Evolutionary conservation across 2,888 invertebrate genomes (phyloP), one percentile per base, ranked within the genome.

Genomic region (Coenonympha glycerion): DNA sequence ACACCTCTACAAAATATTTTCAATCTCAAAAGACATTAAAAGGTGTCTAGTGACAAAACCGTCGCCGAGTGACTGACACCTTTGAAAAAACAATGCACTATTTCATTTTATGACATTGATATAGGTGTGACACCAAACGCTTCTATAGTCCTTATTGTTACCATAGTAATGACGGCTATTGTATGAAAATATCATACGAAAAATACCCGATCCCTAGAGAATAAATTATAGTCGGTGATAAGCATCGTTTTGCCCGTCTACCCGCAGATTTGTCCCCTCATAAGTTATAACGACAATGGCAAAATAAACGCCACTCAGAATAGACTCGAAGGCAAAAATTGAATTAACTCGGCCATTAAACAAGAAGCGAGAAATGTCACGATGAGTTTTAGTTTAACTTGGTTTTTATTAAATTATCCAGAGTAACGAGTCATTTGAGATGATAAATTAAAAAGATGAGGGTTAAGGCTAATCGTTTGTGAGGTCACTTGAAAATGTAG

Each of bases 211-310:
- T 46, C 76, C 75, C 73, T 58, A 61, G 58, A 69, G 73, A 69
- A 76, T 77, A 76, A 79, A 79, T 79, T 78, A 76, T 66, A 53
- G 44, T 53, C 40, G 39, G 57, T 64, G 80, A 83, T 81, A 79
- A 73, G 68, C 64, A 80, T 81, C 75, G 13, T 74, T 59, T 58
- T 64, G 66, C 66, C 55, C 64, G 11, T 18, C 41, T 16, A 9
- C 80, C 80, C 80, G 79, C 75, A 80, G 72, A 61, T 60, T 63
- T 57, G 62, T 64, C 69, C 70, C 73, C 66, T 59, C 62, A 52
- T 47, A 57, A 45, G 41, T 60, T 63, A 53, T 51, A 57, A 48
- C 44, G 51, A 60, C 68, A 66, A 68, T 69, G 69, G 73, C 74
- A 72, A 72, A 73, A 72, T 71, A 67, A 72, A 72, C 69, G 64